Evolutionary conservation across 1,140 invertebrate species (phyloP).

Genomic region (Ooceraea biroi): DNA sequence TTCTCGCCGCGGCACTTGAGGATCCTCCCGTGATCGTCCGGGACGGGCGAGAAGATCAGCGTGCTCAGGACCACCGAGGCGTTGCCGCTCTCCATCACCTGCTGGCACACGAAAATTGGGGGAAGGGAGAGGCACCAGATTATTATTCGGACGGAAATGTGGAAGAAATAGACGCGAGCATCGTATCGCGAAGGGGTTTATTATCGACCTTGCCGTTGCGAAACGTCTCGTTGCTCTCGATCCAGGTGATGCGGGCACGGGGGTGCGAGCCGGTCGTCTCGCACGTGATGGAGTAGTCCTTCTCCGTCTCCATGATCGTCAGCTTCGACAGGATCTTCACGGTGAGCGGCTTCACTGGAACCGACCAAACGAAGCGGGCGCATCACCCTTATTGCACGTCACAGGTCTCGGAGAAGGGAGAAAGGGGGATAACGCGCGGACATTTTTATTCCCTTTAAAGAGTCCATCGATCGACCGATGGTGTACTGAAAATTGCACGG

Average conservation of each 20-base stretch:
- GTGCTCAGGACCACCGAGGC: constrained; percentile 91
- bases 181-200: constrained; percentile 12
- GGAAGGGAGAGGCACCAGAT: background rate
- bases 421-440: background rate
- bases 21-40: constrained; percentile 93
- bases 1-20: constrained; percentile 95
- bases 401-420: background rate
- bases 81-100: constrained; percentile 89
- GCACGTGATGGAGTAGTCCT: constrained; percentile 92
- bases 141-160: background rate
- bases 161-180: background rate
- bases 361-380: constrained; percentile 40
- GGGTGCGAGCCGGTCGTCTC: constrained; percentile 94
- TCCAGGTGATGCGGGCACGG: constrained; percentile 93
- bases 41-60: constrained; percentile 92
- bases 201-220: constrained; percentile 90
- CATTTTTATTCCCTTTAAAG: background rate
- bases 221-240: constrained; percentile 91
- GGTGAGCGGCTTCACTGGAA: constrained; percentile 91
- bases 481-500: background rate
- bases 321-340: constrained; percentile 91
- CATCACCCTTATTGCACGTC: background rate
- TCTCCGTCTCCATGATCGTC: constrained; percentile 91
- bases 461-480: background rate
- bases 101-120: constrained; percentile 53